Evolutionary conservation across 23 tunicate genomes (phyloP).

Genomic region (Trididemnum miniatum): DNA sequence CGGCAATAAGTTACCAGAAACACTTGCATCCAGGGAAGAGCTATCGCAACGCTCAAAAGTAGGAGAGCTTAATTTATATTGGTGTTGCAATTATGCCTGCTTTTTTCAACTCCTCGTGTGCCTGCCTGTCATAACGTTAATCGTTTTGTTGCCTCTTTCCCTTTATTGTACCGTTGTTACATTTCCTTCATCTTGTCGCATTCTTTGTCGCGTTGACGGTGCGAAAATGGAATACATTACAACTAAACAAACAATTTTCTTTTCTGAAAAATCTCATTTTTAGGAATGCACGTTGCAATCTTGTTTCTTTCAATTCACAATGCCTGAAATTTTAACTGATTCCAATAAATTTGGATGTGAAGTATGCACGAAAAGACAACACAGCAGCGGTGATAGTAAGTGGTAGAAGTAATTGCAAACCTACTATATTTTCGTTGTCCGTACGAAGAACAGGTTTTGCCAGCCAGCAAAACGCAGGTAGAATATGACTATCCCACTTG

Average conservation of each 20-base stretch:
- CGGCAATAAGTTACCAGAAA: background rate
- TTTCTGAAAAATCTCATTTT: background rate
- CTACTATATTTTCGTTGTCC: no score
- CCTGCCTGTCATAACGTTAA: no score
- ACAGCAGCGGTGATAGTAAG: background rate
- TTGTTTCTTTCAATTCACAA: slow-evolving; percentile 77
- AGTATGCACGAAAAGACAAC: slow-evolving; percentile 58
- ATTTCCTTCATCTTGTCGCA: no score
- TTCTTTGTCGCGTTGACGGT: background rate
- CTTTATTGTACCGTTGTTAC: no score
- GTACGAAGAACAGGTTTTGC: no score
- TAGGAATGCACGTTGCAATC: slow-evolving; percentile 71
- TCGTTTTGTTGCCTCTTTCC: no score
- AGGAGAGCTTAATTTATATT: background rate
- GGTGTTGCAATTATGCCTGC: background rate
- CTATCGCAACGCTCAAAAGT: background rate
- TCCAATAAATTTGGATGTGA: slow-evolving; percentile 88
- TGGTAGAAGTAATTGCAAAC: no score
- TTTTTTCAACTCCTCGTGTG: no score
- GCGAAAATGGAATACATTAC: background rate
- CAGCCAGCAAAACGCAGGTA: no score
- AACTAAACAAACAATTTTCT: no score
- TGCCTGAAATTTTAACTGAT: slow-evolving; percentile 86
- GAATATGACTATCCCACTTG: no score
- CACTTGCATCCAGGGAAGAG: background rate